Evolutionary conservation across 2,888 invertebrate genomes (phyloP).

Genomic region (Thereva unica): DNA sequence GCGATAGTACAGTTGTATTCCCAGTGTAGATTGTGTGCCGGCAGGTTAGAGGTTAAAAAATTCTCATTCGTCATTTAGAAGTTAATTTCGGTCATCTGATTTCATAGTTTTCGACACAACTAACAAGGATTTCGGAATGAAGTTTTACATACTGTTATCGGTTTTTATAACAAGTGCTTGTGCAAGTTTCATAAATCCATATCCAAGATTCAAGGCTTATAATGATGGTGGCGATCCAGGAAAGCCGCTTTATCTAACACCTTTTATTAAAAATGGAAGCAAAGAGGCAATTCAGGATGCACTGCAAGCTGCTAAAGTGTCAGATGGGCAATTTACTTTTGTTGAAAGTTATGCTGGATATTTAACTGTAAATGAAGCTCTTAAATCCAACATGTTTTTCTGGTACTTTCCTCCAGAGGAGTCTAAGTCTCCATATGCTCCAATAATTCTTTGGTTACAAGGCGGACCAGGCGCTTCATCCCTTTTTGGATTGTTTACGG

Average conservation of each 20-base stretch:
- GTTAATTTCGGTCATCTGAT: too few species aligned
- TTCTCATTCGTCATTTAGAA: too few species aligned
- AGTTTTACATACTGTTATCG: too few species aligned
- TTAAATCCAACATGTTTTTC: slow-evolving; percentile 84
- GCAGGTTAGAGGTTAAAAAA: too few species aligned
- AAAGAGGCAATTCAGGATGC: slow-evolving; percentile 54
- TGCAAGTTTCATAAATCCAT: slow-evolving; percentile 55
- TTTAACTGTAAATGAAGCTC: slow-evolving; percentile 78
- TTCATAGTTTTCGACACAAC: too few species aligned
- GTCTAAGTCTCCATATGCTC: slow-evolving; percentile 61
- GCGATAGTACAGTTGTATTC: too few species aligned
- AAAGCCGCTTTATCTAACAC: slow-evolving; percentile 58
- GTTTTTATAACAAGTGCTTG: too few species aligned
- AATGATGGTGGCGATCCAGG: slow-evolving; percentile 55
- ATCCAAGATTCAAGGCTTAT: slow-evolving; percentile 52
- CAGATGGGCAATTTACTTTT: slow-evolving; percentile 51
- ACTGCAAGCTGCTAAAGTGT: slow-evolving; percentile 51
- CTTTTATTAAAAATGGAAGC: slow-evolving; percentile 50
- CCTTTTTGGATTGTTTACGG: slow-evolving; percentile 78
- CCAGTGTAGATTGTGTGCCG: too few species aligned
- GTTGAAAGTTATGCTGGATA: slow-evolving; percentile 65
- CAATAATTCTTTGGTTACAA: slow-evolving; percentile 82
- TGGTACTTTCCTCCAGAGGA: slow-evolving; percentile 84
- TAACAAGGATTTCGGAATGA: too few species aligned
- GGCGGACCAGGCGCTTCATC: slow-evolving; percentile 85